A percentile compares a stretch with the other conserved stretches of the same genome.
These are phyloP conservation scores for Leuciscus waleckii DNA, from an alignment of 2,797 vertebrate genomes.

Conservation along the genomic window DNA sequence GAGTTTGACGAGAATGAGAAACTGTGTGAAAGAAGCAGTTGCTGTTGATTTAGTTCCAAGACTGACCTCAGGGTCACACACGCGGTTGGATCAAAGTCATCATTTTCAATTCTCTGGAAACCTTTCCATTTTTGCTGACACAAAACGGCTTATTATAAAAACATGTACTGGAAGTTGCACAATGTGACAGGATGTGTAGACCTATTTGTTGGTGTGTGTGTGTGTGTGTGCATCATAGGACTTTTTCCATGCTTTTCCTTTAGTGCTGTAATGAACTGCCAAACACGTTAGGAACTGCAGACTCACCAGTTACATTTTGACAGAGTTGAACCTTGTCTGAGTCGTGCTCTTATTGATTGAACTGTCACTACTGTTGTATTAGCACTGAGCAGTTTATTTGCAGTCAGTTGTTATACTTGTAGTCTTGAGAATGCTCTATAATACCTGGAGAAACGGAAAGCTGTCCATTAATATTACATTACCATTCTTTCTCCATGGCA, in stretches of 20 bases:
- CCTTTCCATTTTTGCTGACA: constrained; percentile 17
- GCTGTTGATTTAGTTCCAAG: constrained; percentile 7
- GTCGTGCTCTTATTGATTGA: constrained; percentile 7
- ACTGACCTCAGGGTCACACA: background rate
- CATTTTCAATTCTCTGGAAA: constrained; percentile 12
- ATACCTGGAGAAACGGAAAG: background rate
- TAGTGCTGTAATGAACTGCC: constrained; percentile 4
- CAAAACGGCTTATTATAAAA: background rate
- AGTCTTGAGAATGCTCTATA: background rate
- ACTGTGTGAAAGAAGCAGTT: constrained; percentile 1
- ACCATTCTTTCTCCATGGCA: background rate
- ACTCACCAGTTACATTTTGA: constrained; percentile 36
- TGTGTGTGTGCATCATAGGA: constrained; percentile 21
- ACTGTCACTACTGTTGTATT: constrained; percentile 45
- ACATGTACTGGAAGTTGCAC: background rate
- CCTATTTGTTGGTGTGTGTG: background rate
- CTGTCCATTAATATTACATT: background rate
- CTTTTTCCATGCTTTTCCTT: constrained; percentile 2
- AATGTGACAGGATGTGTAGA: background rate
- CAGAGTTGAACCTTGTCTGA: constrained; percentile 19
- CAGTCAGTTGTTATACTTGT: too few relatives aligned
- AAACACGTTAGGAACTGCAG: constrained; percentile 6
- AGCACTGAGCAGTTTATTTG: background rate
- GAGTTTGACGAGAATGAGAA: background rate
- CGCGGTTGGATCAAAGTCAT: background rate